Evolutionary conservation across 2,888 invertebrate species (phyloP).

Genomic region (Agrochola litura): DNA sequence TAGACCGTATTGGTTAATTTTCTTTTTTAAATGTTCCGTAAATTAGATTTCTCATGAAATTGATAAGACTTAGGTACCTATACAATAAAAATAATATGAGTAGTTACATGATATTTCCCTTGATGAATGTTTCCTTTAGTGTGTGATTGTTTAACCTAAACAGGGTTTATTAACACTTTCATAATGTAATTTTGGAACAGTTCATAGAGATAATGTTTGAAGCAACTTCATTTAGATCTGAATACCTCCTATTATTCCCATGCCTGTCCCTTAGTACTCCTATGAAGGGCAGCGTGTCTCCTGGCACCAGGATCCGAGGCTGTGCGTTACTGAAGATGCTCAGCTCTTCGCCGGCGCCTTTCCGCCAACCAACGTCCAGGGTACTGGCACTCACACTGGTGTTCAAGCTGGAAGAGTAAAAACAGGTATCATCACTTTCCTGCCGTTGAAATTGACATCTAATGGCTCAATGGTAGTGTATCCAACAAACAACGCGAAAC

Average conservation of each 20-base stretch:
- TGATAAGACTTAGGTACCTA: too few relatives aligned
- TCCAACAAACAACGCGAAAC: neutral
- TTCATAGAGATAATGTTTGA: neutral
- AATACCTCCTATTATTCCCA: slow-evolving; percentile 70
- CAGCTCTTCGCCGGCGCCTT: slow-evolving; percentile 81
- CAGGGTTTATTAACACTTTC: neutral
- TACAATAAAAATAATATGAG: too few relatives aligned
- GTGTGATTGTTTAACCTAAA: neutral
- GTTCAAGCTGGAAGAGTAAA: slow-evolving; percentile 61
- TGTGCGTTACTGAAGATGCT: slow-evolving; percentile 68
- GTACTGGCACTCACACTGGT: slow-evolving; percentile 64
- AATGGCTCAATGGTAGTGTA: neutral
- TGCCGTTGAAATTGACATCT: neutral
- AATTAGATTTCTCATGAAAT: too few relatives aligned
- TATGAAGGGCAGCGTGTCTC: slow-evolving; percentile 79
- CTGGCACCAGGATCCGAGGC: slow-evolving; percentile 75
- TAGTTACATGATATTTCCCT: too few relatives aligned
- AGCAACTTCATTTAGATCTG: neutral
- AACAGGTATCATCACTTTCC: neutral
- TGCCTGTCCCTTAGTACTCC: slow-evolving; percentile 73
- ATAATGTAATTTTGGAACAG: neutral
- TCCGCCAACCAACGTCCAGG: slow-evolving; percentile 70
- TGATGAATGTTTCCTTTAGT: too few relatives aligned
- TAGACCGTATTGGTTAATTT: too few relatives aligned
- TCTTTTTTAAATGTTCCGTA: too few relatives aligned